Conservation (phyloP, 2,888 invertebrate genomes). For the Eudasyphora cyanicolor region DNA sequence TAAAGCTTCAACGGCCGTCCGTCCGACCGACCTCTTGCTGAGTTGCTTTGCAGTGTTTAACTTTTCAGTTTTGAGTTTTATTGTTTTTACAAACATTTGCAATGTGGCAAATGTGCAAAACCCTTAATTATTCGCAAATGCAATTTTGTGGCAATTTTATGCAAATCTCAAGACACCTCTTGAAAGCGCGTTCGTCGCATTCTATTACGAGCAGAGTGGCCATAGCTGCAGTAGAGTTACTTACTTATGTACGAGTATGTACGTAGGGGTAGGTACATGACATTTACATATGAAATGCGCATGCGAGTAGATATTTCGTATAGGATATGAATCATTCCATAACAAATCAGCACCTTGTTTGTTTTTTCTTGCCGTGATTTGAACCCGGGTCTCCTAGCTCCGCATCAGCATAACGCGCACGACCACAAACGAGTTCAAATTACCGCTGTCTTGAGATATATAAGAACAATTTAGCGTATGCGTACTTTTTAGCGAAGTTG, state of each 20-base stretch:
- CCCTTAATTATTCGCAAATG: conserved; percentile 5
- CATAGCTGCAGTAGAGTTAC: no score
- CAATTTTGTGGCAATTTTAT: conserved; percentile 29
- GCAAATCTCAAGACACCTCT: not conserved
- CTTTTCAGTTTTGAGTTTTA: not conserved
- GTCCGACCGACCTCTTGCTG: not conserved
- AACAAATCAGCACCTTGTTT: no score
- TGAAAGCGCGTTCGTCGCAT: not conserved
- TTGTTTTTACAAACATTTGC: conserved; percentile 12
- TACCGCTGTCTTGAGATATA: no score
- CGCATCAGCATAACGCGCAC: no score
- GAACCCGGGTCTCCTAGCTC: no score
- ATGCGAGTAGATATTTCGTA: no score
- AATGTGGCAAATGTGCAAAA: conserved; percentile 6
- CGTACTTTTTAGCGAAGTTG: no score
- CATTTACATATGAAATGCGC: not conserved
- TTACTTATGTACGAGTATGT: no score
- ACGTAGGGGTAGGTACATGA: not conserved
- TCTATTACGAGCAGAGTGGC: not conserved
- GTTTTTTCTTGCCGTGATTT: no score
- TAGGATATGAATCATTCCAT: not conserved
- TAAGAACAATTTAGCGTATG: no score
- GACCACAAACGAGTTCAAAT: no score
- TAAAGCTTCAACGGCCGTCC: not conserved
- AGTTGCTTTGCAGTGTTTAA: not conserved